Conservation (phyloP, 2,113 vertebrate genomes). For the Atlantisia rogersi region DNA sequence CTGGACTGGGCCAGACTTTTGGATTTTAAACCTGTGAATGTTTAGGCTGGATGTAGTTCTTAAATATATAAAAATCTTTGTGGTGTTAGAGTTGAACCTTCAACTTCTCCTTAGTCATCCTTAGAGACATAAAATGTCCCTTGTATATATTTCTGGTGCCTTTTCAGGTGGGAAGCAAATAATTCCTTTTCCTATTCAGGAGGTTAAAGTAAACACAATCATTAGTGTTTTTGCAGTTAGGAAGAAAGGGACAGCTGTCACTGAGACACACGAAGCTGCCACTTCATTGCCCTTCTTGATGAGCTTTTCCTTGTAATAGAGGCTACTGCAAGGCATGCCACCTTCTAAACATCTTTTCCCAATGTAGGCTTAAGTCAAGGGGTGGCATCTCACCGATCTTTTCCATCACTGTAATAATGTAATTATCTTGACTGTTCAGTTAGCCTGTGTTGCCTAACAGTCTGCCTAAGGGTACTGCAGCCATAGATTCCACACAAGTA, state of each 20-base stretch:
- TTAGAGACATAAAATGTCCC: background rate
- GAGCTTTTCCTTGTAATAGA: background rate
- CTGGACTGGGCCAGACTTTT: background rate
- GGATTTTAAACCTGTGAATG: background rate
- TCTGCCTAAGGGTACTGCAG: background rate
- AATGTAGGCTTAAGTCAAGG: fast-evolving
- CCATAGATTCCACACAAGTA: background rate
- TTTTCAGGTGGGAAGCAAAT: background rate
- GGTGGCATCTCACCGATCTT: background rate
- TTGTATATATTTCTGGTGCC: background rate
- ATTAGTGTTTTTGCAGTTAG: background rate
- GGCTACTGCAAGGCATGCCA: background rate
- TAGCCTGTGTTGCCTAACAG: background rate
- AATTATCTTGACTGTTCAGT: background rate
- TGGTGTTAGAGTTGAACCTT: background rate
- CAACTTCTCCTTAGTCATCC: background rate
- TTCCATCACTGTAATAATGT: background rate
- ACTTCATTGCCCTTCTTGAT: background rate
- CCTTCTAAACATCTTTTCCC: background rate
- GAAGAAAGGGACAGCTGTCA: background rate
- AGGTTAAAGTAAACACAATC: background rate
- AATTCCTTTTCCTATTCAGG: background rate
- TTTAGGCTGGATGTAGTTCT: background rate
- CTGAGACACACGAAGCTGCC: background rate
- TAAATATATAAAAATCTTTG: background rate